phyloP scores from a whole-genome alignment of 2,888 invertebrate species.

The Acronicta psi region DNA sequence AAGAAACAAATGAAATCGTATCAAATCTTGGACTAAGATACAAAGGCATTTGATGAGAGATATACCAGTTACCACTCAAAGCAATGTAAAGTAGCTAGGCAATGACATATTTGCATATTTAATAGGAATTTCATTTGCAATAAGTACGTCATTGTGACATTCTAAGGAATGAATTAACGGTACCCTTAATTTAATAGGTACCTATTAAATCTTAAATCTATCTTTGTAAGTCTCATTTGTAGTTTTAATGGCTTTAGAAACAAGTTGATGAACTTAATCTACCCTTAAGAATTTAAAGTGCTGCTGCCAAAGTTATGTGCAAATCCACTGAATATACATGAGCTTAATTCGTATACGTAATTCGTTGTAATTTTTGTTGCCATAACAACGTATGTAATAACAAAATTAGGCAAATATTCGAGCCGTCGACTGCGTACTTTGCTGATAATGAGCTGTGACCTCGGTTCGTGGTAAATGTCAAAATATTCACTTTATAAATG shows the following conservation, averaged over 20 bases:
- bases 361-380: constrained; percentile 61
- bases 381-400: constrained; percentile 76
- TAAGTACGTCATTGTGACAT: too few species aligned
- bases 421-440: constrained; percentile 33
- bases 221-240: neutral
- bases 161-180: too few species aligned
- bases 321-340: constrained; percentile 24
- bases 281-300: constrained; percentile 34
- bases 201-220: neutral
- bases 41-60: too few species aligned
- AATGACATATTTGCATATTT: too few species aligned
- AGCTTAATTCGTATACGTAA: constrained; percentile 8
- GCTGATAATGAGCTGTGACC: constrained; percentile 54
- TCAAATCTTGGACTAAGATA: too few species aligned
- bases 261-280: constrained; percentile 19
- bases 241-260: neutral
- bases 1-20: too few species aligned
- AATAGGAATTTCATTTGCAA: too few species aligned
- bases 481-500: constrained; percentile 33
- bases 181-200: neutral
- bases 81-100: too few species aligned
- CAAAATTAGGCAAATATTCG: constrained; percentile 79
- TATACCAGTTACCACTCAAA: too few species aligned
- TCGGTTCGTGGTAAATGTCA: constrained; percentile 34
- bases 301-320: constrained; percentile 7